phyloP scores from a whole-genome alignment of 2,797 vertebrate species.

The Cheirogaleus major region DNA sequence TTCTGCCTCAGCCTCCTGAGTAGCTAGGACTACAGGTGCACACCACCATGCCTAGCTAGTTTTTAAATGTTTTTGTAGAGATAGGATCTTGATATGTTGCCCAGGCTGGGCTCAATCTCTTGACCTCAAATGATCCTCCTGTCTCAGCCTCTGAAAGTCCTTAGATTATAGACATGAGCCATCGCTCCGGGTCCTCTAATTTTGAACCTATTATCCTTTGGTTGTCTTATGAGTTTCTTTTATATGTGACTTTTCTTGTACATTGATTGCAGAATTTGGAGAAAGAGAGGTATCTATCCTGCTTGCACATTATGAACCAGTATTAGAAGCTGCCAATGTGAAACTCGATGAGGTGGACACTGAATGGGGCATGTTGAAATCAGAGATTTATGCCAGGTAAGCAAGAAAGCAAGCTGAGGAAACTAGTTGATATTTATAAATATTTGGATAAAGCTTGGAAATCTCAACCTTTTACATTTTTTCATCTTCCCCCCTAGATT shows the following conservation, averaged over 20 bases:
- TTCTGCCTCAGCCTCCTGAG: background rate
- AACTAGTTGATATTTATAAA: background rate
- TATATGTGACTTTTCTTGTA: background rate
- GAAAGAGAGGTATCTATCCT: constrained; percentile 79
- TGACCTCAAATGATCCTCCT: background rate
- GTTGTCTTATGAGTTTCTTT: background rate
- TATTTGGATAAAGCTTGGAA: background rate
- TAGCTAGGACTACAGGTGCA: background rate
- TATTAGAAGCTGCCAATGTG: constrained; percentile 79
- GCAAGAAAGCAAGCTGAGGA: background rate
- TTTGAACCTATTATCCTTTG: background rate
- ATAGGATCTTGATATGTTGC: background rate
- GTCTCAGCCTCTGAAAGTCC: background rate
- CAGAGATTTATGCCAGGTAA: constrained; percentile 80
- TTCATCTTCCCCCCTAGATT: constrained; percentile 75
- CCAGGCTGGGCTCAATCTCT: background rate
- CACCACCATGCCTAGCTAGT: background rate
- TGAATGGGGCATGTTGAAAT: constrained; percentile 82
- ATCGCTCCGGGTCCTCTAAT: background rate
- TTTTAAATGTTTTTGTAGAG: background rate
- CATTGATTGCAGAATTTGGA: constrained; percentile 77
- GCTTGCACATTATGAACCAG: constrained; percentile 73
- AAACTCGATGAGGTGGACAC: constrained; percentile 73
- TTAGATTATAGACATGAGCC: background rate
- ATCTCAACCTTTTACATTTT: background rate